phyloP scores from a whole-genome alignment of 2,888 invertebrate genomes.

The Drosophila pseudotakahashii region DNA sequence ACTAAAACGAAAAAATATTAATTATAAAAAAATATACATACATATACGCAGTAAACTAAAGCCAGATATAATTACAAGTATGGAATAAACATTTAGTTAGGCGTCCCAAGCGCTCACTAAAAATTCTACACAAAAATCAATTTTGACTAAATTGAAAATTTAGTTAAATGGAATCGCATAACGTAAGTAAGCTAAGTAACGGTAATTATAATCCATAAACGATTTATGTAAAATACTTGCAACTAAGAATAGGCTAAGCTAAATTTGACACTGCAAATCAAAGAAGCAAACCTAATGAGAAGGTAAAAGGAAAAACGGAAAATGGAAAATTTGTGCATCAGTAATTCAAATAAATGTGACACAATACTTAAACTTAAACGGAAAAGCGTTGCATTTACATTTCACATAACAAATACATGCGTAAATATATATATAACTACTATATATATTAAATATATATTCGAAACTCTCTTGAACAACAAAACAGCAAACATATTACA shows the following conservation, averaged over 20 bases:
- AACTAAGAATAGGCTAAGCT: slow-evolving; percentile 66
- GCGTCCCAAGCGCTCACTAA: slow-evolving; percentile 55
- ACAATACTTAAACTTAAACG: slow-evolving; percentile 50
- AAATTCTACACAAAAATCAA: slow-evolving; percentile 62
- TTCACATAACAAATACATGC: slow-evolving; percentile 59
- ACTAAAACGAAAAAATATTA: slow-evolving; percentile 31
- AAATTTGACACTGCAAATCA: slow-evolving; percentile 64
- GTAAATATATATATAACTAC: slow-evolving; percentile 43
- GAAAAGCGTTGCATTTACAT: slow-evolving; percentile 71
- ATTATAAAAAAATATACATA: slow-evolving; percentile 54
- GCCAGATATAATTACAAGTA: slow-evolving; percentile 32
- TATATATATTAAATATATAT: slow-evolving; percentile 58
- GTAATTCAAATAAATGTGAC: slow-evolving; percentile 66
- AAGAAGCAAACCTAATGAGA: slow-evolving; percentile 18
- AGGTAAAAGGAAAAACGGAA: slow-evolving; percentile 15
- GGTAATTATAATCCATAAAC: slow-evolving; percentile 39
- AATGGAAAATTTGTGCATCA: slow-evolving; percentile 54
- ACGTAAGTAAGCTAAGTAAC: slow-evolving; percentile 56
- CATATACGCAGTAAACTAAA: slow-evolving; percentile 39
- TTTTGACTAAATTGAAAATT: slow-evolving; percentile 71
- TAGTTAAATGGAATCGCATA: slow-evolving; percentile 61
- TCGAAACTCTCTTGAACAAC: slow-evolving; percentile 62
- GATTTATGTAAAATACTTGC: slow-evolving; percentile 72
- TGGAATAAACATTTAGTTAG: slow-evolving; percentile 52
- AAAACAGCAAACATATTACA: slow-evolving; percentile 43